Percentiles rank a stretch among this genome's conserved stretches.
Conservation (phyloP, 2,888 invertebrate species). For the Buathra laborator region DNA sequence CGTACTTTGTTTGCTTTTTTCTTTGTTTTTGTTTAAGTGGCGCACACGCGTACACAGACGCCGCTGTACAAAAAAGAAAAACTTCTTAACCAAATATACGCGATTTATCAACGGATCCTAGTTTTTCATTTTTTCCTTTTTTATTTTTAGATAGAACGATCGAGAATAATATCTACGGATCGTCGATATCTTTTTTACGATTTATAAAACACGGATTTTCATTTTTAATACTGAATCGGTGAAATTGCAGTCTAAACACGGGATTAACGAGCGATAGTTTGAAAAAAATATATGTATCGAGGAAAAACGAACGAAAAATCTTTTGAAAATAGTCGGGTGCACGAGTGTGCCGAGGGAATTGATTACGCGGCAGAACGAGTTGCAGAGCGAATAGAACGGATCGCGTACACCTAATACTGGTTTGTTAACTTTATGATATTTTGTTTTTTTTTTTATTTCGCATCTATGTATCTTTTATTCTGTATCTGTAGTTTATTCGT, state of each 20-base stretch:
- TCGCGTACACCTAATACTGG: slow-evolving; percentile 40
- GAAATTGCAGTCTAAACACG: slow-evolving; percentile 35
- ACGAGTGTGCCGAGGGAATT: slow-evolving; percentile 11
- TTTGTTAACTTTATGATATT: slow-evolving; percentile 3
- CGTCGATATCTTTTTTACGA: slow-evolving; percentile 24
- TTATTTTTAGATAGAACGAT: not conserved
- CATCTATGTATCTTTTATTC: not conserved
- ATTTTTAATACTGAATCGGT: slow-evolving; percentile 55
- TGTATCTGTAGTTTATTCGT: not conserved
- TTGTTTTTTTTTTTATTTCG: not conserved
- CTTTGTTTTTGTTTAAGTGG: not conserved
- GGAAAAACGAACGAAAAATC: not conserved
- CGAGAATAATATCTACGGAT: not conserved
- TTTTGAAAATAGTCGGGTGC: not conserved
- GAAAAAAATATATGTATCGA: not conserved
- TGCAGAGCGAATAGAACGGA: slow-evolving; percentile 13
- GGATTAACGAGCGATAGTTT: not conserved
- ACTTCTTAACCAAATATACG: slow-evolving; percentile 37
- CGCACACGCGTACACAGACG: not conserved
- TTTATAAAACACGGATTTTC: slow-evolving; percentile 26
- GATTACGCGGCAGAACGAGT: slow-evolving; percentile 21
- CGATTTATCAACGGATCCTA: slow-evolving; percentile 61
- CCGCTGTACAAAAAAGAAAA: not conserved
- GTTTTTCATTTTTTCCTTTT: slow-evolving; percentile 28
- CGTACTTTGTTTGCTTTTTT: not conserved